Conservation (phyloP, 2,797 vertebrate genomes). For the Muscicapa comitata region DNA sequence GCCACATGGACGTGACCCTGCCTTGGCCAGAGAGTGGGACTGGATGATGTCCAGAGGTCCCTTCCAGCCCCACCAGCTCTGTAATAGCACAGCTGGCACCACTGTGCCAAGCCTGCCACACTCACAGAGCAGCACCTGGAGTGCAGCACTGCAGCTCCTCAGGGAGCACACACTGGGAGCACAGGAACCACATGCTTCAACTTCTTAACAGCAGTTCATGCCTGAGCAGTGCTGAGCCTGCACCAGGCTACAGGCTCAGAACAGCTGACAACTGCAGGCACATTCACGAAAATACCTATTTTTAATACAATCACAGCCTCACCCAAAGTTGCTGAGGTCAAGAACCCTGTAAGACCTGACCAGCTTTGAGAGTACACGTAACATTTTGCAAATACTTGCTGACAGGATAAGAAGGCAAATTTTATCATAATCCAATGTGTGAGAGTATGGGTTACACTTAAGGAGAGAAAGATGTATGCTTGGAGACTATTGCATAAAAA, state of each 20-base stretch:
- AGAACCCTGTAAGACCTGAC: not conserved
- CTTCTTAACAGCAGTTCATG: accelerated
- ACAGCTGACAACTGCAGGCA: not conserved
- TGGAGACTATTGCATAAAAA: not conserved
- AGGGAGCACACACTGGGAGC: not conserved
- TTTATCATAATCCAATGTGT: not conserved
- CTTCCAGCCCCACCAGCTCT: not conserved
- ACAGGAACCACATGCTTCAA: accelerated
- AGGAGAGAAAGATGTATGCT: not conserved
- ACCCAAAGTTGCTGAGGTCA: not conserved
- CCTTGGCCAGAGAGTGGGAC: not conserved
- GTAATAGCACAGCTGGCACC: accelerated
- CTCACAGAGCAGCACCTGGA: not conserved
- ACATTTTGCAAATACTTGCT: not conserved
- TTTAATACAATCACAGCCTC: not conserved
- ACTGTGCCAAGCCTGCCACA: not conserved
- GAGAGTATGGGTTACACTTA: not conserved
- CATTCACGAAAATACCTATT: accelerated
- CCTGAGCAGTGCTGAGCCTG: not conserved
- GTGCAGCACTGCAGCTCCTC: accelerated
- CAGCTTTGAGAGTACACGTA: not conserved
- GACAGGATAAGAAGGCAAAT: not conserved
- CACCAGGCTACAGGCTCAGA: not conserved
- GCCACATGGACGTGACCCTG: not conserved
- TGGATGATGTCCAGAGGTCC: not conserved